Percentiles rank a stretch among this genome's conserved stretches.
These are phyloP conservation scores for Pissodes strobi DNA, from an alignment of 1,140 invertebrate genomes.

Conservation along the genomic window DNA sequence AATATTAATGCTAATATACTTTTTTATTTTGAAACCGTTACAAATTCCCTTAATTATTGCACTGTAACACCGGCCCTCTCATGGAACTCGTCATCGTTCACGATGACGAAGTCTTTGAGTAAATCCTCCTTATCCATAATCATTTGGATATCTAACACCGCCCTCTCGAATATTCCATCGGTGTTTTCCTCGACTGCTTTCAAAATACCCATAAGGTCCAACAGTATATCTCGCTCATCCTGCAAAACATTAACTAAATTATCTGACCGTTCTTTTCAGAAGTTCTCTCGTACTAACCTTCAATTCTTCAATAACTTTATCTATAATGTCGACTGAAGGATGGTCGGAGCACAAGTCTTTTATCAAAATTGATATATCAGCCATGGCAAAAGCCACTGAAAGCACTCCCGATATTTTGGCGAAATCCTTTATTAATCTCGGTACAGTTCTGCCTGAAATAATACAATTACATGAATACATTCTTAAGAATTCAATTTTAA, in stretches of 20 bases:
- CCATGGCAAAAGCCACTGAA: conserved; percentile 34
- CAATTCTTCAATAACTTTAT: conserved; percentile 24
- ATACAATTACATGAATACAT: too few species aligned
- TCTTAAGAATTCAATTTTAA: too few species aligned
- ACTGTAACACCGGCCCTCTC: conserved; percentile 18
- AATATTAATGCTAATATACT: too few species aligned
- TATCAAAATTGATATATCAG: conserved; percentile 32
- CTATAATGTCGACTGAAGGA: conserved; percentile 33
- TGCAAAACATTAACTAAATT: too few species aligned
- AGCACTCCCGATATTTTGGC: conserved; percentile 33
- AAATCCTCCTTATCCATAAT: conserved; percentile 30
- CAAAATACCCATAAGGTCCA: conserved; percentile 28
- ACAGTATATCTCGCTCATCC: conserved; percentile 28
- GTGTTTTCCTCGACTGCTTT: conserved; percentile 3
- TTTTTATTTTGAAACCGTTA: too few species aligned
- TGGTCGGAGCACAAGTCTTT: conserved; percentile 37
- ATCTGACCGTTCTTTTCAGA: too few species aligned
- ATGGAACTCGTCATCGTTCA: conserved; percentile 28
- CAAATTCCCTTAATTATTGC: too few species aligned
- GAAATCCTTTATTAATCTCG: conserved; percentile 23
- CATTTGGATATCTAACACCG: conserved; percentile 29
- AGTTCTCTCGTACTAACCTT: too few species aligned
- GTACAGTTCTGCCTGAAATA: conserved; percentile 23
- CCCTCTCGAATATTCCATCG: conserved; percentile 23
- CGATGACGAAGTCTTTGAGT: conserved; percentile 34